A percentile compares a stretch with the other conserved stretches of the same genome.
Conservation (phyloP, 2,797 vertebrate genomes). For the Sebastiscus albofasciatus region DNA sequence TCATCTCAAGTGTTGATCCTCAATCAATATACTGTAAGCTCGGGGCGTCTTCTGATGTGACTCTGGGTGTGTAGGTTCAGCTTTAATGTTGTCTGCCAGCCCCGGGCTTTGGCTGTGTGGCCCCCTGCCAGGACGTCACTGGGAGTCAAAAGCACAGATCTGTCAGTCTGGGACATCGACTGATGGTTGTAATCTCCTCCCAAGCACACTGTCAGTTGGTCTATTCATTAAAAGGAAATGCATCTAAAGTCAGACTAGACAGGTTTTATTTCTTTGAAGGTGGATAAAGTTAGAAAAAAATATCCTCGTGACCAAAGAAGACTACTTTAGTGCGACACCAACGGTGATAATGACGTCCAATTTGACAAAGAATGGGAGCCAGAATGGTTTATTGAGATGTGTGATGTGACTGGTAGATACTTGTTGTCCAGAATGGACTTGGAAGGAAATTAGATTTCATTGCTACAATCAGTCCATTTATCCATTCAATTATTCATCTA, state of each 20-base stretch:
- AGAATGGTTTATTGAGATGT: neutral
- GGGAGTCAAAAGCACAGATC: slow-evolving; percentile 32
- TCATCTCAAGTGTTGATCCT: slow-evolving; percentile 38
- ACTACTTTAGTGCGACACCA: neutral
- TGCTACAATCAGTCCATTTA: neutral
- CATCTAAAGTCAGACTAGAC: neutral
- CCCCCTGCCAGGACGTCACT: slow-evolving; percentile 41
- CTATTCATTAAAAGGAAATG: slow-evolving; percentile 40
- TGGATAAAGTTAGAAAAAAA: neutral
- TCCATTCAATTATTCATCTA: neutral
- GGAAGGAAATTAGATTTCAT: neutral
- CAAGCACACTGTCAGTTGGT: slow-evolving; percentile 40
- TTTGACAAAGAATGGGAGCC: neutral
- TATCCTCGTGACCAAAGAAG: neutral
- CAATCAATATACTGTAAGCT: slow-evolving; percentile 38
- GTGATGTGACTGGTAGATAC: neutral
- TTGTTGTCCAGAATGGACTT: neutral
- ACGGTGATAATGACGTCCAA: slow-evolving; percentile 6
- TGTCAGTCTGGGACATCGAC: slow-evolving; percentile 28
- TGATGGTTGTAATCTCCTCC: slow-evolving; percentile 59
- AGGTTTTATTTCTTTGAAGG: slow-evolving; percentile 6
- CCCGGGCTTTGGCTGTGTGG: slow-evolving; percentile 21
- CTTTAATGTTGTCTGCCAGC: slow-evolving; percentile 54
- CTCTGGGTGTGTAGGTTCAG: slow-evolving; percentile 35
- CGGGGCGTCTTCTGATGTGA: slow-evolving; percentile 36